Evolutionary conservation across 92 coral and sea anemone species (phyloP).

Genomic region (Plumapathes pennacea): DNA sequence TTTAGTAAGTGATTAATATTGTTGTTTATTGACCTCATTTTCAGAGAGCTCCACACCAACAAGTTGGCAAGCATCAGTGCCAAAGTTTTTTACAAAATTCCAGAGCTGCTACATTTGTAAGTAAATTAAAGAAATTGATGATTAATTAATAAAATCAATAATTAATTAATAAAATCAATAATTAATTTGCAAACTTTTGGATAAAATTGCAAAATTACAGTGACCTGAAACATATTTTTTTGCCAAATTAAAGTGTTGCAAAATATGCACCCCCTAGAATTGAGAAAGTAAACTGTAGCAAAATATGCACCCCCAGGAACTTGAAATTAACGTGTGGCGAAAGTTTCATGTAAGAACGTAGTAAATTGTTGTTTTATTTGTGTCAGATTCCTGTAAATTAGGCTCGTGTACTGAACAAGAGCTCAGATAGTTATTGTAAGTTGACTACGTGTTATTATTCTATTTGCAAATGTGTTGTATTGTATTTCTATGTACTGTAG

Average conservation of each 20-base stretch:
- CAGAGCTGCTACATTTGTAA: conserved; percentile 92
- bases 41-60: conserved; percentile 82
- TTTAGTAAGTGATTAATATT: neutral
- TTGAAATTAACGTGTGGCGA: too few relatives aligned
- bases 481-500: too few relatives aligned
- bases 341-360: too few relatives aligned
- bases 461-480: too few relatives aligned
- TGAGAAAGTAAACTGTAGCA: too few relatives aligned
- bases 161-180: neutral
- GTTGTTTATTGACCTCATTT: neutral
- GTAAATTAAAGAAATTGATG: conserved; percentile 29
- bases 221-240: neutral
- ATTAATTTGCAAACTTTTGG: neutral
- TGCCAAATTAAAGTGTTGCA: too few relatives aligned
- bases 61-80: conserved; percentile 55
- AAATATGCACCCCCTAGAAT: too few relatives aligned
- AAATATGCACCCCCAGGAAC: too few relatives aligned
- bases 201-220: neutral
- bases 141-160: neutral
- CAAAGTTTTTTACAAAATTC: conserved; percentile 83
- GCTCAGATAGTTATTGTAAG: neutral
- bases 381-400: too few relatives aligned
- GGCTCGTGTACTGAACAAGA: neutral
- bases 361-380: too few relatives aligned
- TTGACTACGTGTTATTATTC: too few relatives aligned